Percentiles rank a stretch among this genome's conserved stretches.
Conservation (phyloP, 1,140 invertebrate genomes). For the Notospermus geniculatus region DNA sequence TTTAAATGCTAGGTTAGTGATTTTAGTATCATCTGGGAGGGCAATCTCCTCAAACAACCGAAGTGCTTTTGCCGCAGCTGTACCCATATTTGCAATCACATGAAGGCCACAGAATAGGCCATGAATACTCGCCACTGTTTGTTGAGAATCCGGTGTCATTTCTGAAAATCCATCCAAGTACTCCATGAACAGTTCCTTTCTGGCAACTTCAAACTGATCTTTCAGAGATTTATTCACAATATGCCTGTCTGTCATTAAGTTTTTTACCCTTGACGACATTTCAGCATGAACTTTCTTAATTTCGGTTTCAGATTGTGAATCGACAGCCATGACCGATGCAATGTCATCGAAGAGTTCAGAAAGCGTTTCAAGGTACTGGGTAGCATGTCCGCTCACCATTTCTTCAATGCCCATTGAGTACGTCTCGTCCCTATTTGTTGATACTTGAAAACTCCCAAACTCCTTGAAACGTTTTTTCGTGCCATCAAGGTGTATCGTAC, state of each 20-base stretch:
- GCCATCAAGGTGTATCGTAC: neutral
- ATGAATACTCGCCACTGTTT: neutral
- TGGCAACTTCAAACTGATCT: neutral
- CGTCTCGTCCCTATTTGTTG: neutral
- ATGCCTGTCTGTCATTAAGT: conserved; percentile 1
- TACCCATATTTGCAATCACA: neutral
- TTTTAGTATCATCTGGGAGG: conserved; percentile 1
- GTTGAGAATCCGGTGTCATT: neutral
- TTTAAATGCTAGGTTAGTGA: neutral
- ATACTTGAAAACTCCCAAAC: neutral
- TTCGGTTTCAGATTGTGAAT: neutral
- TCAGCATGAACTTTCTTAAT: neutral
- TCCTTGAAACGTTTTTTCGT: conserved; percentile 3
- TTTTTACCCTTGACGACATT: conserved; percentile 1
- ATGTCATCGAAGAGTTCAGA: neutral
- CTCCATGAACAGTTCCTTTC: neutral
- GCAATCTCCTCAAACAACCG: neutral
- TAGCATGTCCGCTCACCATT: neutral
- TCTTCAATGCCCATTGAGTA: conserved; percentile 3
- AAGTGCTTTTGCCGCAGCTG: conserved; percentile 3
- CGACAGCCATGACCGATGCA: neutral
- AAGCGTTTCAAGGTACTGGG: neutral
- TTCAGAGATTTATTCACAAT: conserved; percentile 4
- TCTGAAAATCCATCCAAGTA: neutral
- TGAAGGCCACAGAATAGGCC: conserved; percentile 2